Percentiles rank a stretch among this genome's conserved stretches.
Conservation (phyloP, 2,797 vertebrate genomes). For the Rhincodon typus region DNA sequence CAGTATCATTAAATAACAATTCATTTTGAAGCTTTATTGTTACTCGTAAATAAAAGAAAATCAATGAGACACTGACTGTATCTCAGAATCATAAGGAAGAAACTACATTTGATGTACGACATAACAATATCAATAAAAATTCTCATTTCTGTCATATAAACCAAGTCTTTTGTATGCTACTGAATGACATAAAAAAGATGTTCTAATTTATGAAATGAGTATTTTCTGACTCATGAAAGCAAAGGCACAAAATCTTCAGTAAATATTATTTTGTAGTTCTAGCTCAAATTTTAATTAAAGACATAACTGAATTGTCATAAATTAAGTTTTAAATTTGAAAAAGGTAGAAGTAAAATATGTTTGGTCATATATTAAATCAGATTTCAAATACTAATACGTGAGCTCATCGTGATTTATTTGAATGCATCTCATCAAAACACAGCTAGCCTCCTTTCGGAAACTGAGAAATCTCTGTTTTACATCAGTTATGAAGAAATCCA, state of each 20-base stretch:
- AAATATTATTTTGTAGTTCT: background rate
- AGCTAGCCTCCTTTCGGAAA: background rate
- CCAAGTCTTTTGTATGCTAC: background rate
- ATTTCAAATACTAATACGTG: background rate
- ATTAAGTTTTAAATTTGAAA: background rate
- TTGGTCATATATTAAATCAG: background rate
- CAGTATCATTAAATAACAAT: background rate
- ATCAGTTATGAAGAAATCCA: background rate
- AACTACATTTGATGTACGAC: background rate
- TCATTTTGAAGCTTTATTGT: background rate
- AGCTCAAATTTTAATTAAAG: background rate
- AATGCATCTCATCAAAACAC: background rate
- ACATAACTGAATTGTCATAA: background rate
- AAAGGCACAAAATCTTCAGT: background rate
- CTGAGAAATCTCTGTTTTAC: background rate
- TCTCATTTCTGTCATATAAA: background rate
- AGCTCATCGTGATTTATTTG: background rate
- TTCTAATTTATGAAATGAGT: background rate
- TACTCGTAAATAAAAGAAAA: background rate
- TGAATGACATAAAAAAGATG: background rate
- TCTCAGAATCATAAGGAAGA: background rate
- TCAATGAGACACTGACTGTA: background rate
- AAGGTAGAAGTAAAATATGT: background rate
- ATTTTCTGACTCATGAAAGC: background rate
- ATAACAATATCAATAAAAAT: background rate